Evolutionary conservation across 2,797 vertebrate species (phyloP).

Genomic region (Diceros bicornis): DNA sequence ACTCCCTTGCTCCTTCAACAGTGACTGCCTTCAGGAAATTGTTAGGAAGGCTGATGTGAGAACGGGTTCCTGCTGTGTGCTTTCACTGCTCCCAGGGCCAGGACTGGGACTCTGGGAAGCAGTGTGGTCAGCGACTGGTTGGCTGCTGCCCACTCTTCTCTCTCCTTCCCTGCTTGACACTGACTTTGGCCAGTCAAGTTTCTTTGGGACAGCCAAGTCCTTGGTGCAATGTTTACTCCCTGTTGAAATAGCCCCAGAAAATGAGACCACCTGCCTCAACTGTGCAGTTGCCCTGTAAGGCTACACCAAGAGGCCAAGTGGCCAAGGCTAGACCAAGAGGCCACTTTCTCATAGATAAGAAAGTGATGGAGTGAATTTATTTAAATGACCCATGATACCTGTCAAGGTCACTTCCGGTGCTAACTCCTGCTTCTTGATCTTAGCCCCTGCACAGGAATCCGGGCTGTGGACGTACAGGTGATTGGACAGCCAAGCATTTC

Average conservation of each 20-base stretch:
- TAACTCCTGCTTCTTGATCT: not conserved
- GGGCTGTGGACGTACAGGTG: not conserved
- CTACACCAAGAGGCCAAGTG: not conserved
- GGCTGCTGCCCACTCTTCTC: not conserved
- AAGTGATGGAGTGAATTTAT: not conserved
- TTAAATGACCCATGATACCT: not conserved
- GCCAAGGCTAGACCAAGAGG: not conserved
- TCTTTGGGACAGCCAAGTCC: not conserved
- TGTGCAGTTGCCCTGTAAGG: not conserved
- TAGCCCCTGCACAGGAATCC: not conserved
- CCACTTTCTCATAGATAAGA: not conserved
- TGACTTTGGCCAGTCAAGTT: not conserved
- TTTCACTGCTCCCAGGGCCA: not conserved
- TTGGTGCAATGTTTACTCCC: not conserved
- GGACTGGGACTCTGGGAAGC: not conserved
- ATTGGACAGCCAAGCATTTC: not conserved
- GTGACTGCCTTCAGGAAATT: not conserved
- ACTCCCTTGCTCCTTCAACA: not conserved
- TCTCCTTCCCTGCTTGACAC: not conserved
- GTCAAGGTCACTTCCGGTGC: not conserved
- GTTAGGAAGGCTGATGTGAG: not conserved
- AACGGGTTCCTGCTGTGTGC: not conserved
- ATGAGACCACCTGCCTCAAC: not conserved
- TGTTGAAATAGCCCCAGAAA: not conserved
- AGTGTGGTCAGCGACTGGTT: not conserved